A percentile compares a stretch with the other conserved stretches of the same genome.
Evolutionary conservation across 2,113 vertebrate genomes (phyloP).

Genomic region (Herpetotheres cachinnans): DNA sequence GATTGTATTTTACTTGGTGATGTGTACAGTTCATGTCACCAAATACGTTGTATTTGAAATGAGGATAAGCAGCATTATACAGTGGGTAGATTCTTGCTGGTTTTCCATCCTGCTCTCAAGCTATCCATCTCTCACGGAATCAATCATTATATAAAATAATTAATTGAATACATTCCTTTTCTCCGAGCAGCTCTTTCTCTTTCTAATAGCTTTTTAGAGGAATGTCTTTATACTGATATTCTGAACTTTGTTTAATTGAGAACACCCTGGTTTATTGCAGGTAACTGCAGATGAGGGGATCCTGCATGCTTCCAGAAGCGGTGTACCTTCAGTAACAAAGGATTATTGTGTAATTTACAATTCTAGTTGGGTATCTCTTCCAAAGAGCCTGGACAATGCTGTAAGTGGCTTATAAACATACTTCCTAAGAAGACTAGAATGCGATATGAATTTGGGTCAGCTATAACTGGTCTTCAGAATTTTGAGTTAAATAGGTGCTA

Average conservation of each 20-base stretch:
- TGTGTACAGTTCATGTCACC: neutral
- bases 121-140: neutral
- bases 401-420: constrained; percentile 75
- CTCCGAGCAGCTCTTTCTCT: neutral
- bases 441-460: neutral
- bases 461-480: neutral
- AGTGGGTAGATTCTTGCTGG: neutral
- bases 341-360: constrained; percentile 90
- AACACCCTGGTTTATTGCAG: constrained; percentile 64
- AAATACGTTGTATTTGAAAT: neutral
- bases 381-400: constrained; percentile 73
- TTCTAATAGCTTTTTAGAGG: neutral
- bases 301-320: constrained; percentile 75
- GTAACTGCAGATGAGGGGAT: constrained; percentile 82
- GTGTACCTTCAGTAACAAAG: neutral
- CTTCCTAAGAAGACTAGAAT: neutral
- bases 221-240: neutral
- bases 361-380: constrained; percentile 77
- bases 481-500: neutral
- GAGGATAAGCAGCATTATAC: neutral
- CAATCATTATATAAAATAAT: neutral
- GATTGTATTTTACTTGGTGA: neutral
- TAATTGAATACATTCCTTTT: neutral
- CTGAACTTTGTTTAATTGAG: neutral
- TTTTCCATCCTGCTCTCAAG: neutral